Evolutionary conservation across 2,888 invertebrate species (phyloP).

Genomic region (Saturnia japonica): DNA sequence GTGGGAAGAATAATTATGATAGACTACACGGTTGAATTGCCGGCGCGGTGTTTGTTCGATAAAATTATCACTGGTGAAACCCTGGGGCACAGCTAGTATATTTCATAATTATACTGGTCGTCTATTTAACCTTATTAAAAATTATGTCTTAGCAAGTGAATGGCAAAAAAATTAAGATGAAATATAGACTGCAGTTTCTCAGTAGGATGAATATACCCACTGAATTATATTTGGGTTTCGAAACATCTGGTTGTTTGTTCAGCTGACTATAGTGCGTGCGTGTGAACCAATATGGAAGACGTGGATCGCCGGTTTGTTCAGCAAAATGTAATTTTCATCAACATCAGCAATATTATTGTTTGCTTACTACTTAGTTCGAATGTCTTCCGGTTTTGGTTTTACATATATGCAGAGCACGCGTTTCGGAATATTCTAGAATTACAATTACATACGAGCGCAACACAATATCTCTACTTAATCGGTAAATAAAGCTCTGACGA

Average conservation of each 20-base stretch:
- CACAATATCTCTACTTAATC: neutral
- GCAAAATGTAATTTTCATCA: slow-evolving; percentile 64
- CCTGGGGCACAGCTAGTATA: too few relatives aligned
- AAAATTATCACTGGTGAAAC: too few relatives aligned
- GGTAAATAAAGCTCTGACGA: too few relatives aligned
- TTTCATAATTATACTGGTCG: too few relatives aligned
- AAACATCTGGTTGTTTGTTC: slow-evolving; percentile 62
- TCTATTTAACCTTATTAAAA: too few relatives aligned
- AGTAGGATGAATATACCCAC: slow-evolving; percentile 30
- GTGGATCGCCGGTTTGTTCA: slow-evolving; percentile 42
- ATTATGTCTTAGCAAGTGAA: neutral
- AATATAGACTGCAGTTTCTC: slow-evolving; percentile 30
- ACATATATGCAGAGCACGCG: neutral
- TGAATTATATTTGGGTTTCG: slow-evolving; percentile 67
- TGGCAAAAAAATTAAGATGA: neutral
- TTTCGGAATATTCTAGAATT: neutral
- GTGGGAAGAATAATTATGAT: too few relatives aligned
- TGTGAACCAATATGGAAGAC: slow-evolving; percentile 60
- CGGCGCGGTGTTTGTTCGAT: too few relatives aligned
- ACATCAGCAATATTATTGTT: slow-evolving; percentile 47
- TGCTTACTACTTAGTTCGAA: slow-evolving; percentile 24
- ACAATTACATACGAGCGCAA: neutral
- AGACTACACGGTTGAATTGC: too few relatives aligned
- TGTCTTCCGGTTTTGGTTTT: slow-evolving; percentile 9
- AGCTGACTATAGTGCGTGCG: slow-evolving; percentile 55